Evolutionary conservation across 2,888 invertebrate species (phyloP), one percentile per base, ranked within the genome.

Genomic region (Aphidius colemani): DNA sequence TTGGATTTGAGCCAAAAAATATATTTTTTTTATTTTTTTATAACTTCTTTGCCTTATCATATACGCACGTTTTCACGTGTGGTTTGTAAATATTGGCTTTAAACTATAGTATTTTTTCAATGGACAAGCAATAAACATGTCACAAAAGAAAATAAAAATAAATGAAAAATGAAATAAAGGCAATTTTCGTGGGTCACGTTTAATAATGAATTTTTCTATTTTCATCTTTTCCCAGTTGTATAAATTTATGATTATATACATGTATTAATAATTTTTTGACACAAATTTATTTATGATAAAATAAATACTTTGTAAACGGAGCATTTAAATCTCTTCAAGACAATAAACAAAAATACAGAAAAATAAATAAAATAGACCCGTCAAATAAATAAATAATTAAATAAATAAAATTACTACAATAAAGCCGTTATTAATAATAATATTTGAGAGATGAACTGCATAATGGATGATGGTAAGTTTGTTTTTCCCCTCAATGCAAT

Each of bases 1-100:
- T 56, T 69, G 69, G 69, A 69, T 50, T 39, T 1, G 48, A 53
- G 69, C 68, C 69, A 69, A 68, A 57, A 18, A 30, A 30, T 30
- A 30, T 30, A 30, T 30, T 61, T 64, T 68, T 68, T 69, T 67
- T 63, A 66, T 64, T 53, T 53, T 44, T 63, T 30, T 30, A 30
- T 30, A 30, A 30, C 30, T 30, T 30, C 30, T 30, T 18, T 30
- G 30, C 30, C 5, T 30, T 63, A 61, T 65, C 59, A 40, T 30
- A 30, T 30, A 40, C 65, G 44, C 57, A 65, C 53, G 64, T 59
- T 18, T 66, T 49, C 62, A 53, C 45, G 58, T 59, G 50, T 45
- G 61, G 66, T 66, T 68, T 65, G 66, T 68, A 68, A 68, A 68
- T 66, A 66, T 45, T 53, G 55, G 61, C 65, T 66, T 56, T n/a